Evolutionary conservation across 1,140 invertebrate genomes (phyloP).

Genomic region (Drosophila mayri): DNA sequence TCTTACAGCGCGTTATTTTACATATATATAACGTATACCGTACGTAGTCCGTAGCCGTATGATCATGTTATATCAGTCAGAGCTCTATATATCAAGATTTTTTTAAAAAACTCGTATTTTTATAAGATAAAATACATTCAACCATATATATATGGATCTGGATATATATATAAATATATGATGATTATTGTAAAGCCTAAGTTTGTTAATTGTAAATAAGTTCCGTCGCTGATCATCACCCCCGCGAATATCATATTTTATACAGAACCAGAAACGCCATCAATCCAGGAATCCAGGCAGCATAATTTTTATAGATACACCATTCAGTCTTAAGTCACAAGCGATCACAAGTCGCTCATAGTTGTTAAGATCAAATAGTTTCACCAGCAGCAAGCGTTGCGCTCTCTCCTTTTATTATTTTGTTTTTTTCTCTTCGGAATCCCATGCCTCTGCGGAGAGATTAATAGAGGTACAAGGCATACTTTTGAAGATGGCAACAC

Average conservation of each 20-base stretch:
- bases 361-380: constrained; percentile 12
- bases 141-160: constrained; percentile 21
- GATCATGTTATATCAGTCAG: constrained; percentile 76
- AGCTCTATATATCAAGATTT: constrained; percentile 72
- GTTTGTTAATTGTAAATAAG: constrained; percentile 68
- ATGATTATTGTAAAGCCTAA: constrained; percentile 33
- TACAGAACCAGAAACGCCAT: constrained; percentile 17
- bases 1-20: constrained; percentile 73
- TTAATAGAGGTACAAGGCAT: constrained; percentile 34
- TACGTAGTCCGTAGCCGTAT: constrained; percentile 49
- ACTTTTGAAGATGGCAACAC: constrained; percentile 50
- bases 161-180: constrained; percentile 2
- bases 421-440: constrained; percentile 13
- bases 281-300: constrained; percentile 34
- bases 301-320: constrained; percentile 36
- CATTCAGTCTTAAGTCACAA: constrained; percentile 37
- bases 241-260: constrained; percentile 25
- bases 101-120: constrained; percentile 58
- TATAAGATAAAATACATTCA: constrained; percentile 37
- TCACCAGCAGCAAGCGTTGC: constrained; percentile 6
- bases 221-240: constrained; percentile 18
- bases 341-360: constrained; percentile 17
- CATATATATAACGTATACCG: constrained; percentile 18
- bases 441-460: constrained; percentile 15
- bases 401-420: constrained; percentile 18